A percentile compares a stretch with the other conserved stretches of the same genome.
Evolutionary conservation across 2,888 invertebrate species (phyloP).

Genomic region (Notocelia uddmanniana): DNA sequence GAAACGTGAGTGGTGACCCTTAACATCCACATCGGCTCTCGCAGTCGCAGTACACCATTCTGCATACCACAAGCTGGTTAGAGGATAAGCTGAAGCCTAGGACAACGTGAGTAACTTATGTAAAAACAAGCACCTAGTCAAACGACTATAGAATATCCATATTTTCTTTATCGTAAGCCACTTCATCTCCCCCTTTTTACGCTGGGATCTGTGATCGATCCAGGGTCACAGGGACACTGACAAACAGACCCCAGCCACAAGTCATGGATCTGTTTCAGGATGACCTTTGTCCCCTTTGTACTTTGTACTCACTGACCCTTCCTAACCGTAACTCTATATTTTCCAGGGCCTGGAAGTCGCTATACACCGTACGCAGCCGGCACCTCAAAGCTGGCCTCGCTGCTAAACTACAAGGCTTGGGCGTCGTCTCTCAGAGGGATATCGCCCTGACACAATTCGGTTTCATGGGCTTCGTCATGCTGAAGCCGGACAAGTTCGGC

Average conservation of each 20-base stretch:
- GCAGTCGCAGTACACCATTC: slow-evolving; percentile 89
- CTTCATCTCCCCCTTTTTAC: no score
- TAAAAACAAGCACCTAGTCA: no score
- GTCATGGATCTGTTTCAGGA: no score
- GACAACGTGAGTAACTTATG: slow-evolving; percentile 80
- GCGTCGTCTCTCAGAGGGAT: slow-evolving; percentile 91
- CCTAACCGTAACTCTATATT: neutral
- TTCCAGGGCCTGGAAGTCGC: slow-evolving; percentile 88
- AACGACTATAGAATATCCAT: no score
- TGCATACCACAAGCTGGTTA: slow-evolving; percentile 93
- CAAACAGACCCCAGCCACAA: no score
- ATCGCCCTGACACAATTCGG: slow-evolving; percentile 95
- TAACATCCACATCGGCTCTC: slow-evolving; percentile 89
- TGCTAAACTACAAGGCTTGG: slow-evolving; percentile 74
- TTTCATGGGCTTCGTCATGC: slow-evolving; percentile 91
- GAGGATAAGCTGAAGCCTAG: slow-evolving; percentile 87
- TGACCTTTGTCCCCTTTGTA: no score
- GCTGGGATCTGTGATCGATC: no score
- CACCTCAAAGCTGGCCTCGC: slow-evolving; percentile 88
- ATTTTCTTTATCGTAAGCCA: no score
- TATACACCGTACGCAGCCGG: slow-evolving; percentile 87
- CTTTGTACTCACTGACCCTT: no score
- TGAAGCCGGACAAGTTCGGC: slow-evolving; percentile 88
- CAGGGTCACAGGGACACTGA: no score
- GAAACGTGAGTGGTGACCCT: slow-evolving; percentile 84